phyloP scores from a whole-genome alignment of 2,888 invertebrate genomes.

The Orchestes rusci region DNA sequence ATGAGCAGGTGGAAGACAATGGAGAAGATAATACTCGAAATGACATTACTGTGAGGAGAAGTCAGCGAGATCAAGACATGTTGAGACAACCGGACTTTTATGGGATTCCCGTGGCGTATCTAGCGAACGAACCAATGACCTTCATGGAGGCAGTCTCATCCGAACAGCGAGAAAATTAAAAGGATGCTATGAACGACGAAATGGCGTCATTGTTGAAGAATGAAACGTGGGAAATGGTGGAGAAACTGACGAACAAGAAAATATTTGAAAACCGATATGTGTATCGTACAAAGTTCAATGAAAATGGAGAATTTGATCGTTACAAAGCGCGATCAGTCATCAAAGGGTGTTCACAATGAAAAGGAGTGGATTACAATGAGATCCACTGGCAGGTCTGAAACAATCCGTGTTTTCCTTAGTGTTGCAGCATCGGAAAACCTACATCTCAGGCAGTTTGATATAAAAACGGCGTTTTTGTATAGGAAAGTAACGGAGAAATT shows the following conservation, averaged over 20 bases:
- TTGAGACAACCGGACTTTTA: too few species aligned
- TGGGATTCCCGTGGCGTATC: too few species aligned
- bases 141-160: too few species aligned
- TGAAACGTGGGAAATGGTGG: background rate
- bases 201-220: background rate
- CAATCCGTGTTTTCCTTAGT: constrained; percentile 9
- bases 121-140: too few species aligned
- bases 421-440: background rate
- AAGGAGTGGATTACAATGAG: constrained; percentile 15
- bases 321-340: constrained; percentile 23
- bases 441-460: constrained; percentile 16
- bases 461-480: constrained; percentile 25
- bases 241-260: background rate
- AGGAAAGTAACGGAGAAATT: constrained; percentile 18
- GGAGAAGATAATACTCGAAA: background rate
- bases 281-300: background rate
- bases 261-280: too few species aligned
- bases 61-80: background rate
- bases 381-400: constrained; percentile 12
- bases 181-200: constrained; percentile 5
- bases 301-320: background rate
- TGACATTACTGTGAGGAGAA: background rate
- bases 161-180: too few species aligned
- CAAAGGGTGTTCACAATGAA: constrained; percentile 15
- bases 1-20: too few species aligned